Base-by-base conservation (phyloP, 2,113 vertebrate genomes). In the Sylvia atricapilla region DNA sequence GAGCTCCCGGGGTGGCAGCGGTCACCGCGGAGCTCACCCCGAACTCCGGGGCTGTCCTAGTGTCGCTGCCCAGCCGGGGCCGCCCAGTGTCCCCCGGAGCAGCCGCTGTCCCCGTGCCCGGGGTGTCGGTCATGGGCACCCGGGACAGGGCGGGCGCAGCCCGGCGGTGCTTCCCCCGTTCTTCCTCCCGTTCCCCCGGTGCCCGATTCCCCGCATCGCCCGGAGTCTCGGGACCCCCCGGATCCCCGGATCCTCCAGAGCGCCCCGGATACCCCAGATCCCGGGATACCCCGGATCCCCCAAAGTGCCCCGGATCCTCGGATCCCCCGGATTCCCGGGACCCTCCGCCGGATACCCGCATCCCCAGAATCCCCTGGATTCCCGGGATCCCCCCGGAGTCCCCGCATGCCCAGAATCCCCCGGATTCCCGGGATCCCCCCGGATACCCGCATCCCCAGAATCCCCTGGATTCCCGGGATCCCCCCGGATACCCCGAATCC, bases 31-130 rank as follows among this genome's bases (percentile, higher is more conserved):
- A 11, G 33, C 10, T 14, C 55, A 11, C 13, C 20, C 20, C 3
- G 4, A 3, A 2, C 13, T 8, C 8, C 1, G 56, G 20, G 22
- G 11, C 2, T 30, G 19, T 17, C 43, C 8, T n/a, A 14, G 27
- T 4, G 55, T 8, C 33, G 9, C 14, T 22, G 72, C 55, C 24
- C 41, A 16, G 53, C 41, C 25, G 53, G 41, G 41, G 53, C 70
- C 27, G 39, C 31, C 7, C 30, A 8, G 15, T 7, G 24, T 25
- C 14, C 33, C 13, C 23, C 3, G 7, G 41, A 16, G 33, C 33
- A 28, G 72, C 41, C 1, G 72, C 31, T 28, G 7, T 6, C 7
- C 10, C 31, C 31, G 41, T 6, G 31, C 41, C 17, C 52, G 0
- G 23, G 39, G 7, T 20, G 30, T 4, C 22, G 69, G 5, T 11